Evolutionary conservation across 2,113 vertebrate species (phyloP).

Genomic region (Bujurquina vittata): DNA sequence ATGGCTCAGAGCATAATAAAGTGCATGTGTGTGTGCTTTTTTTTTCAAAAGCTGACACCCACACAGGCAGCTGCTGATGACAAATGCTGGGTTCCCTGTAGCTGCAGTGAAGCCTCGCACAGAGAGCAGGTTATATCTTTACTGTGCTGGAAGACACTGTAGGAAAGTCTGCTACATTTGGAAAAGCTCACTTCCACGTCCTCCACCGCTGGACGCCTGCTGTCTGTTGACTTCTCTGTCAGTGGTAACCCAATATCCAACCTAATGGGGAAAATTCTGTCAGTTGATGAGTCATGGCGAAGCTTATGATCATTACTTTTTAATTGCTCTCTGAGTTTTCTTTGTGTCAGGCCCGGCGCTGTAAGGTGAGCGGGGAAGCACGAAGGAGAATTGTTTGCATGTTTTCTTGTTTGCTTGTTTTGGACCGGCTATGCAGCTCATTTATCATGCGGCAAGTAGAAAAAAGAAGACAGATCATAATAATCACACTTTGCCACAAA

Average conservation of each 20-base stretch:
- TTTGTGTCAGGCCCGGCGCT: constrained; percentile 32
- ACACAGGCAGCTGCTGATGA: constrained; percentile 50
- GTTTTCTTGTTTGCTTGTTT: constrained; percentile 76
- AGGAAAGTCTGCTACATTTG: constrained; percentile 72
- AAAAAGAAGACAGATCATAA: constrained; percentile 77
- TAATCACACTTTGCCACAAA: constrained; percentile 92
- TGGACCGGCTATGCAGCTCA: constrained; percentile 40
- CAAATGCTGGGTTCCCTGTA: constrained; percentile 36
- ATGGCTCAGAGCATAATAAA: constrained; percentile 21
- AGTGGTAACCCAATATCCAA: constrained; percentile 68
- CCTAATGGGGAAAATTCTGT: constrained; percentile 58
- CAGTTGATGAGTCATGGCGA: constrained; percentile 66
- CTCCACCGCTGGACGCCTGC: constrained; percentile 63
- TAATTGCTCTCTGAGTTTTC: constrained; percentile 61
- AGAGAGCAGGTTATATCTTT: constrained; percentile 44
- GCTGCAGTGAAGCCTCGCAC: constrained; percentile 12
- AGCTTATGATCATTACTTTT: constrained; percentile 59
- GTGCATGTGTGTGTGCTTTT: not conserved
- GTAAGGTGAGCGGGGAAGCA: constrained; percentile 5
- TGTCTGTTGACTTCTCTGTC: constrained; percentile 60
- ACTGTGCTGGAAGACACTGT: constrained; percentile 49
- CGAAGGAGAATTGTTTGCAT: constrained; percentile 40
- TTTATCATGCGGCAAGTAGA: constrained; percentile 41
- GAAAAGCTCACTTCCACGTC: constrained; percentile 67
- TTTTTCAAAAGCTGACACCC: constrained; percentile 37